phyloP scores from a whole-genome alignment of 2,113 vertebrate species.

The Rattus rattus region DNA sequence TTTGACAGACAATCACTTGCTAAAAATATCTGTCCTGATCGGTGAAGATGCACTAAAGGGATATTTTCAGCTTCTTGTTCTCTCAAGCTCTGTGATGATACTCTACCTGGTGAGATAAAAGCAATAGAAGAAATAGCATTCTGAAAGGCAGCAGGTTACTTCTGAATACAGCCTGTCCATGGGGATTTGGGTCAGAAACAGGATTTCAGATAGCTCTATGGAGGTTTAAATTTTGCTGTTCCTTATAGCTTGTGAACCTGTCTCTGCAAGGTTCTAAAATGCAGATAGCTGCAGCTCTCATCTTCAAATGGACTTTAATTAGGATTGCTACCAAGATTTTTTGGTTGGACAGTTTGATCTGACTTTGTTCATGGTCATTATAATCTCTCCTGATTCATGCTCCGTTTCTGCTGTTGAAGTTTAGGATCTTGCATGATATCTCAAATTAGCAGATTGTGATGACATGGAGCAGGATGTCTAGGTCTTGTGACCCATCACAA shows the following conservation, averaged over 20 bases:
- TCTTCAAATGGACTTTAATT: slow-evolving; percentile 60
- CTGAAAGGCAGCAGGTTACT: slow-evolving; percentile 51
- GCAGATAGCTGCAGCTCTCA: slow-evolving; percentile 26
- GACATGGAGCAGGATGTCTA: neutral
- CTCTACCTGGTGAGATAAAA: slow-evolving; percentile 73
- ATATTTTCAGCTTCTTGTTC: slow-evolving; percentile 71
- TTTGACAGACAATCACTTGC: slow-evolving; percentile 60
- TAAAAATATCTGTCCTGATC: slow-evolving; percentile 61
- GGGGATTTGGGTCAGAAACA: slow-evolving; percentile 55
- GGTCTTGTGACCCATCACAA: neutral
- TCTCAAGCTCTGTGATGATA: slow-evolving; percentile 64
- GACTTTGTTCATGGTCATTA: slow-evolving; percentile 45
- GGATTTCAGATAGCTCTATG: slow-evolving; percentile 13
- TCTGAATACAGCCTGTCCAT: neutral
- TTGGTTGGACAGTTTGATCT: slow-evolving; percentile 58
- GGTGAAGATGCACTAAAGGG: slow-evolving; percentile 36
- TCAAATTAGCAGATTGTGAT: slow-evolving; percentile 55
- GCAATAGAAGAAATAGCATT: slow-evolving; percentile 63
- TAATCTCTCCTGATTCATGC: slow-evolving; percentile 36
- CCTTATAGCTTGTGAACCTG: neutral
- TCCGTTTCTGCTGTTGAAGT: slow-evolving; percentile 22
- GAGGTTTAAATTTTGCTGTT: slow-evolving; percentile 37
- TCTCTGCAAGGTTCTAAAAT: neutral
- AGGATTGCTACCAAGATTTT: neutral
- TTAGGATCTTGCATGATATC: slow-evolving; percentile 29